Base-by-base conservation (phyloP, 2,113 vertebrate genomes). In the Potamarius usumacintae region DNA sequence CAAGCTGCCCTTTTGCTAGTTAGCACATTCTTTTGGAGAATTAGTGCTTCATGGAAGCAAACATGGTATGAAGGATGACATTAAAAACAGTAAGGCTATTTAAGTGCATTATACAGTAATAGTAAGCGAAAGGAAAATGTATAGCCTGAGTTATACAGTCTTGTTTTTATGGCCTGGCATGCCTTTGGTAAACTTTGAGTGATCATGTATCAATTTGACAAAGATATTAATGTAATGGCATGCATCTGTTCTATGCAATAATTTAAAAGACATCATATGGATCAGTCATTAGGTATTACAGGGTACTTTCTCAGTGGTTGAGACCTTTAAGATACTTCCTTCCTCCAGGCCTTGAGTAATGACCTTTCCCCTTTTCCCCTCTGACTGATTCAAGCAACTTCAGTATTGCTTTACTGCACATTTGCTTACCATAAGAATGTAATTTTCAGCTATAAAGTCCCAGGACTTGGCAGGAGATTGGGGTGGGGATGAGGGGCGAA, bases 351-450 rank as follows among this genome's bases (percentile, higher is more conserved):
- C 83, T 89, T 90, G 88, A 92, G 90, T 89, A 89, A 87, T 92
- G 90, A 92, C 92, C 92, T 92, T 91, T 91, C 93, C 89, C 77
- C 69, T 57, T 82, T 92, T 79, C 77, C 86, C 89, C 91, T 69
- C 82, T 92, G 91, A 93, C 91, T 92, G 90, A 92, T 92, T 91
- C 91, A 90, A 90, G 93, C 93, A 93, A 93, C 90, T 89, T 82
- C 90, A 80, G 82, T 90, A 93, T 93, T 94, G 92, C 93, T 94
- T 94, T 92, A 89, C 90, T 92, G 91, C 92, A 93, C 92, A 94
- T 94, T 95, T 94, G 92, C 93, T 94, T 94, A 94, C 93, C 94
- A 94, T 95, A 94, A 94, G 93, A 95, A 95, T 95, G 92, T 91
- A 93, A 95, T 96, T 95, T 95, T 94, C 92, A 93, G 87, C 90